Conservation (phyloP, 2,113 vertebrate genomes). For the Sapayoa aenigma region DNA sequence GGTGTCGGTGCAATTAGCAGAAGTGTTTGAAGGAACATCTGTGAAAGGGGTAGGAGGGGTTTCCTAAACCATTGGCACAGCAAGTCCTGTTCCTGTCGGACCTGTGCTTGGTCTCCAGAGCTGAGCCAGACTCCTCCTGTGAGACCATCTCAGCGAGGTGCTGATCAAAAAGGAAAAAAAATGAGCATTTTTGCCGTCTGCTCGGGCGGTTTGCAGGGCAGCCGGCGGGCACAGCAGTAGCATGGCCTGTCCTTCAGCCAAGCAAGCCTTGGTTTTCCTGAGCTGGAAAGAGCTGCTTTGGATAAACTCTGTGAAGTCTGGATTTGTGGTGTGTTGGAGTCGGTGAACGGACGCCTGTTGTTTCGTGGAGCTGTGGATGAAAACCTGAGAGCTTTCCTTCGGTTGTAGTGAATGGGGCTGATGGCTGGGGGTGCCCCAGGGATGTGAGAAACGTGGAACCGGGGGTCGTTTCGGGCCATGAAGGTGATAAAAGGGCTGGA, state of each 20-base stretch:
- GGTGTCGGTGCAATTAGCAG: neutral
- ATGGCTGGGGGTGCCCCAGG: neutral
- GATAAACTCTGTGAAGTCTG: slow-evolving; percentile 29
- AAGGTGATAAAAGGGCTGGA: neutral
- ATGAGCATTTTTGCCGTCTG: neutral
- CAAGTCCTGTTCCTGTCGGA: neutral
- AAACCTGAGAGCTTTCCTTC: neutral
- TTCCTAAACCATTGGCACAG: neutral
- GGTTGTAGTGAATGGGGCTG: fast-evolving
- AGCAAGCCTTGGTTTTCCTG: neutral
- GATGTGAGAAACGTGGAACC: fast-evolving
- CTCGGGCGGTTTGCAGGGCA: neutral
- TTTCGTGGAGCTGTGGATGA: neutral
- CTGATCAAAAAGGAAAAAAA: neutral
- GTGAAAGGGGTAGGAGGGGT: neutral
- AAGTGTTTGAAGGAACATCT: neutral
- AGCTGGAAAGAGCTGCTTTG: slow-evolving; percentile 25
- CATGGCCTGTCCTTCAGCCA: neutral
- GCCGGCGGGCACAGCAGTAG: neutral
- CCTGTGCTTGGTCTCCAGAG: neutral
- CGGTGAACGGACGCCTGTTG: neutral
- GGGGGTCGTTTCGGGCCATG: neutral
- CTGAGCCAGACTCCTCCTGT: neutral
- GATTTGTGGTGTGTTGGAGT: neutral
- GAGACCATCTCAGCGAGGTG: neutral